Conservation (phyloP, 2,113 vertebrate species). For the Urocolius indicus region DNA sequence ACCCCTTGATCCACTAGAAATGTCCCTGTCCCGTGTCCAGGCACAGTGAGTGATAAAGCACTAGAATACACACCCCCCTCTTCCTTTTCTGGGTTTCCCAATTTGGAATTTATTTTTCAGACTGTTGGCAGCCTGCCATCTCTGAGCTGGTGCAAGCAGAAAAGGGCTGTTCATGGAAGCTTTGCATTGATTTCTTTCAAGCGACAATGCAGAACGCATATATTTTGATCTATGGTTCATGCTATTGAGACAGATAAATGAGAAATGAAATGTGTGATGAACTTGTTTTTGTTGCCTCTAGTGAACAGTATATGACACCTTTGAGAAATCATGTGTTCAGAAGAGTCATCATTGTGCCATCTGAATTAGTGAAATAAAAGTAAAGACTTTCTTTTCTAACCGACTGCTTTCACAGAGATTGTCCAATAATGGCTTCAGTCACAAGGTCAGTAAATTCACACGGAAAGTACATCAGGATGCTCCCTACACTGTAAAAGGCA, state of each 20-base stretch:
- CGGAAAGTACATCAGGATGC: background rate
- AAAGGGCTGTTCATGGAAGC: background rate
- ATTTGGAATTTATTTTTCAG: background rate
- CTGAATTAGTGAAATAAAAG: background rate
- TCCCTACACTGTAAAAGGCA: background rate
- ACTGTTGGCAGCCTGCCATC: background rate
- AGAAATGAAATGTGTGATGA: background rate
- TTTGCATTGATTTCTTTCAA: background rate
- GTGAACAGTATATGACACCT: background rate
- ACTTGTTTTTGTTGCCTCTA: background rate
- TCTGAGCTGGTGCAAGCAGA: background rate
- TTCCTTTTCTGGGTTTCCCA: background rate
- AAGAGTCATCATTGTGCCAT: background rate
- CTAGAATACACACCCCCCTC: background rate
- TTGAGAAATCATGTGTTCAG: background rate
- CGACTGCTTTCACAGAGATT: background rate
- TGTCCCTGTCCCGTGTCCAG: no score
- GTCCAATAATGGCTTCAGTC: background rate
- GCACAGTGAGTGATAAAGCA: background rate
- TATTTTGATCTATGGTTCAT: background rate
- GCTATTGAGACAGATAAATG: background rate
- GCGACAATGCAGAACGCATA: accelerated
- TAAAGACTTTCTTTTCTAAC: background rate
- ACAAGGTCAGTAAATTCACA: background rate
- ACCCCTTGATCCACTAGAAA: background rate